These are phyloP conservation scores for Noctilio leporinus DNA, from an alignment of 2,113 vertebrate species.

Conservation along the genomic window DNA sequence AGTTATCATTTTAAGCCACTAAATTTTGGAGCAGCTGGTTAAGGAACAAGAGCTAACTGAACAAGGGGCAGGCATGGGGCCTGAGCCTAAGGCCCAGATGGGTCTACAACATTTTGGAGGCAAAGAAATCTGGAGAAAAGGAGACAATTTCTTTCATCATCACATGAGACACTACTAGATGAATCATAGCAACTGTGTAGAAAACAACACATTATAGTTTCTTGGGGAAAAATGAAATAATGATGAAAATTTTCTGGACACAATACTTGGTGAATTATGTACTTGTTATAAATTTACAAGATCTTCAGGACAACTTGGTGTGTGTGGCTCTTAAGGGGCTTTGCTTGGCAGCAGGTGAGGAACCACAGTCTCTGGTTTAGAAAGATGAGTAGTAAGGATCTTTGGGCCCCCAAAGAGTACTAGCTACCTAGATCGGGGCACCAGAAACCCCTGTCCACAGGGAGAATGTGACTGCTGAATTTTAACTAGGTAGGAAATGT, in stretches of 20 bases:
- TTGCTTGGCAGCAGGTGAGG: background rate
- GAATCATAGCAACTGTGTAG: background rate
- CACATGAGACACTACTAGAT: background rate
- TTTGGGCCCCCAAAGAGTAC: background rate
- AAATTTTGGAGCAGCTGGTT: background rate
- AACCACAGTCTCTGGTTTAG: background rate
- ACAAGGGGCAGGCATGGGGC: background rate
- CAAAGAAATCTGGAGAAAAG: background rate
- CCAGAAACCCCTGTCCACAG: background rate
- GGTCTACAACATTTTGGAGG: background rate
- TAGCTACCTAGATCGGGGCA: background rate
- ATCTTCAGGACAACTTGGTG: background rate
- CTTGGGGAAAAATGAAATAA: background rate
- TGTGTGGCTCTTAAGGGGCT: background rate
- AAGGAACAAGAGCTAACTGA: background rate
- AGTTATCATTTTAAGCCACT: background rate
- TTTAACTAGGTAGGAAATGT: background rate
- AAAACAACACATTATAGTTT: background rate
- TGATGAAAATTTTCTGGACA: background rate
- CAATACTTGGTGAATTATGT: background rate
- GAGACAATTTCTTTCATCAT: background rate
- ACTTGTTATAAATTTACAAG: background rate
- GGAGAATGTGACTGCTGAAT: background rate
- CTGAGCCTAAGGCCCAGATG: background rate
- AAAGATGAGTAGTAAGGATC: background rate